Base-by-base conservation (phyloP, 2,888 invertebrate species). In the Sarcophaga carnaria region DNA sequence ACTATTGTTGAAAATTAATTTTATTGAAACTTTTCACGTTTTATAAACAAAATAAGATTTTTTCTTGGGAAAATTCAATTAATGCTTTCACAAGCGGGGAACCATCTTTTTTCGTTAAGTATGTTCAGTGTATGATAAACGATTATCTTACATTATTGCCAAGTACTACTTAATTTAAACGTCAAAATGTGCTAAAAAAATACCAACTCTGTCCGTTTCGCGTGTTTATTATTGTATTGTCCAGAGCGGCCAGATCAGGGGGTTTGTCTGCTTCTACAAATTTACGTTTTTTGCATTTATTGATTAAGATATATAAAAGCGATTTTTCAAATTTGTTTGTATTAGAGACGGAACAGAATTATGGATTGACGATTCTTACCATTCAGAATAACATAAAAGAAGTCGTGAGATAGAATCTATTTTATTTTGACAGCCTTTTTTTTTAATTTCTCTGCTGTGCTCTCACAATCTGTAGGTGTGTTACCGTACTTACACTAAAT, bases 51-150 rank as follows among this genome's bases (percentile, higher is more conserved):
- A 59, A 71, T 11, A 20, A 11, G 10, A 54, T 83, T 59, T 84
- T 67, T 76, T 72, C 37, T 74, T 8, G 76, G 37, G 69, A 86
- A 83, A 86, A 83, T 83, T 86, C 72, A 86, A 80, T 84, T 76
- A 87, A 87, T 84, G 81, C 86, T 83, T 83, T 80, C 69, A 80
- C 72, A 79, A 84, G 80, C 78, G 84, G 67, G 80, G 87, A 87
- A 79, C 84, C 87, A 87, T 87, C 81, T 87, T 87, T 84, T 83
- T 81, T 87, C 72, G 25, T 10, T 27, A 0, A 62, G 80, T 74
- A 69, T 11, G 80, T 86, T 86, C 83, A 83, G 83, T 82, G 60
- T 10, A 64, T 2, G 12, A 67, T 54, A 22, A 49, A 45, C 27
- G 22, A 25, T 27, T 8, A 70, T 45, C 60, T 76, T 17, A 4